These are phyloP conservation scores for Acanthoscelides obtectus DNA, from an alignment of 2,888 invertebrate species.

Conservation along the genomic window DNA sequence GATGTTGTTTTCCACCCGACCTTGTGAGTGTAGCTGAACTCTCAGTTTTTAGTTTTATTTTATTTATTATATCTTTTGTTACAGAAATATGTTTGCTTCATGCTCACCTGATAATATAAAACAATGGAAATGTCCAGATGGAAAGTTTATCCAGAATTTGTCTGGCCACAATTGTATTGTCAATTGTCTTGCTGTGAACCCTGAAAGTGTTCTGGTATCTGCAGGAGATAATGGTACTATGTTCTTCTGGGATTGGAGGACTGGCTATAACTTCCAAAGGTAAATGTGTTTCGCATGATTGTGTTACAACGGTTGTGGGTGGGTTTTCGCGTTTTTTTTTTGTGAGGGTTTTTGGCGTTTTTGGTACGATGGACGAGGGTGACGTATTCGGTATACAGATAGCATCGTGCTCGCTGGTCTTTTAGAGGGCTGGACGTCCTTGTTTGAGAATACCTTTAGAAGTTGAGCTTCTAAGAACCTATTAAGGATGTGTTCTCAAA, in stretches of 20 bases:
- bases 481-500: no score
- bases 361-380: no score
- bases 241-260: slow-evolving; percentile 98
- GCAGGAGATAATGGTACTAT: slow-evolving; percentile 98
- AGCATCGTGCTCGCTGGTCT: no score
- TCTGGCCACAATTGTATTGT: slow-evolving; percentile 97
- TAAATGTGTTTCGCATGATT: no score
- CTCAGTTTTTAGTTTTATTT: slow-evolving; percentile 6
- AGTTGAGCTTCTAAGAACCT: no score
- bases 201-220: slow-evolving; percentile 93
- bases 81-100: slow-evolving; percentile 88
- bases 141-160: slow-evolving; percentile 94
- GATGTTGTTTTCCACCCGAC: slow-evolving; percentile 74
- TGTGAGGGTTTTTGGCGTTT: no score
- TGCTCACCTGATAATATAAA: slow-evolving; percentile 99
- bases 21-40: slow-evolving; percentile 46
- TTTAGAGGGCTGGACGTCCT: no score
- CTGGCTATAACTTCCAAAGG: slow-evolving; percentile 95
- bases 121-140: slow-evolving; percentile 98
- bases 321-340: no score
- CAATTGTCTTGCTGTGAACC: slow-evolving; percentile 92
- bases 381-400: no score
- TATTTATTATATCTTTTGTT: no score
- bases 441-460: no score
- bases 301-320: no score